These are phyloP conservation scores for Phalanger gymnotis DNA, from an alignment of 2,797 vertebrate species.

Conservation along the genomic window DNA sequence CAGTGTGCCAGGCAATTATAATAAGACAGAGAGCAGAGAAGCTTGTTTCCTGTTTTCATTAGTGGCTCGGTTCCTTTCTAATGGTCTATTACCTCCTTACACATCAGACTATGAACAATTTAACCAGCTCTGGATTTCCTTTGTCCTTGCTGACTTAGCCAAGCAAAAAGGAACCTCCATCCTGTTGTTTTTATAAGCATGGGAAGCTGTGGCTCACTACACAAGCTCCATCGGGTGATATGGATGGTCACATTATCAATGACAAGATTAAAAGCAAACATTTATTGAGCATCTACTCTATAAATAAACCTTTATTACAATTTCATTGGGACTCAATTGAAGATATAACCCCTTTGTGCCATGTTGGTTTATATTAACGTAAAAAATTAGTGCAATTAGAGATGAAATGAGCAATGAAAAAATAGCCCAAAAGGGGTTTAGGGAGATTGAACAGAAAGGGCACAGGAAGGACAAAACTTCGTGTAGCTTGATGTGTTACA, in stretches of 20 bases:
- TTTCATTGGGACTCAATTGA: background rate
- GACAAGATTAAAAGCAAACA: background rate
- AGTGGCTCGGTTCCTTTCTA: conserved; percentile 14
- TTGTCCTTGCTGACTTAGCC: background rate
- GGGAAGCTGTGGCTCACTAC: background rate
- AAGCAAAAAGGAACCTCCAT: conserved; percentile 36
- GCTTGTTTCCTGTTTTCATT: conserved; percentile 34
- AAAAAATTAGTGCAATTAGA: background rate
- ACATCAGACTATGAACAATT: background rate
- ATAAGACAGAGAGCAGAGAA: no score
- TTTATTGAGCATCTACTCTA: background rate
- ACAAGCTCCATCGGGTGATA: background rate
- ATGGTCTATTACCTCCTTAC: rapidly evolving
- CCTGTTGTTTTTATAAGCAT: background rate
- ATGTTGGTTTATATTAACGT: conserved; percentile 15
- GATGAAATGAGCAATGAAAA: background rate
- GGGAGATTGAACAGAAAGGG: background rate
- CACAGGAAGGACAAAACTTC: background rate
- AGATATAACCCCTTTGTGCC: background rate
- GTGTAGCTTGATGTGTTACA: background rate
- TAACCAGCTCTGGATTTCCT: conserved; percentile 21
- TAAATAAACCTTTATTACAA: background rate
- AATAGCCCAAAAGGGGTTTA: background rate
- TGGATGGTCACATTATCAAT: background rate
- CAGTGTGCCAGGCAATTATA: background rate